A percentile compares a stretch with the other conserved stretches of the same genome.
phyloP scores from a whole-genome alignment of 2,797 vertebrate species.

The Eremophila alpestris region DNA sequence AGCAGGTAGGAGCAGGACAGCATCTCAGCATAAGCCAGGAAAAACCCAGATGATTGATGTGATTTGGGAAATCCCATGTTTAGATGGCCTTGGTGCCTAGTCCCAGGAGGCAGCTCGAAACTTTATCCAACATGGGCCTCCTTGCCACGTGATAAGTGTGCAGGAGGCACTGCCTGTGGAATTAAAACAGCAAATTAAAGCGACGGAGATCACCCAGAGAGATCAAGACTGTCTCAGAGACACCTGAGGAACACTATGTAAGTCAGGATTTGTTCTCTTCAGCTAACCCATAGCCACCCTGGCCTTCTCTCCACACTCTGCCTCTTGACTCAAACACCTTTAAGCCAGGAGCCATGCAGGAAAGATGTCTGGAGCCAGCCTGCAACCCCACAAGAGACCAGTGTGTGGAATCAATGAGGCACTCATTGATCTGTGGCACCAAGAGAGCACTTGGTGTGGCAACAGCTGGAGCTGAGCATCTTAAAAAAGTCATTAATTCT shows the following conservation, averaged over 20 bases:
- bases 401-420: not conserved
- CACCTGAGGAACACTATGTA: not conserved
- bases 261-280: not conserved
- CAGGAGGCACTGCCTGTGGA: not conserved
- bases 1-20: not conserved
- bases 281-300: not conserved
- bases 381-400: not conserved
- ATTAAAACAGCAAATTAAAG: not conserved
- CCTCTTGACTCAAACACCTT: not conserved
- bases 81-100: not conserved
- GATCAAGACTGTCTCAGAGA: not conserved
- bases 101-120: not conserved
- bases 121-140: not conserved
- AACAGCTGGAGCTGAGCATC: not conserved
- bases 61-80: not conserved
- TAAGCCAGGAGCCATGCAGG: not conserved
- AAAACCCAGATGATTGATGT: not conserved
- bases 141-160: not conserved
- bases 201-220: not conserved
- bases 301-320: not conserved
- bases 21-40: not conserved
- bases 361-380: not conserved
- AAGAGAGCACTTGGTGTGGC: not conserved
- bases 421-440: not conserved
- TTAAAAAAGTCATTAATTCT: not conserved